Evolutionary conservation across 2,113 vertebrate genomes (phyloP), one percentile per base, ranked within the genome.

Genomic region (Saccopteryx leptura): DNA sequence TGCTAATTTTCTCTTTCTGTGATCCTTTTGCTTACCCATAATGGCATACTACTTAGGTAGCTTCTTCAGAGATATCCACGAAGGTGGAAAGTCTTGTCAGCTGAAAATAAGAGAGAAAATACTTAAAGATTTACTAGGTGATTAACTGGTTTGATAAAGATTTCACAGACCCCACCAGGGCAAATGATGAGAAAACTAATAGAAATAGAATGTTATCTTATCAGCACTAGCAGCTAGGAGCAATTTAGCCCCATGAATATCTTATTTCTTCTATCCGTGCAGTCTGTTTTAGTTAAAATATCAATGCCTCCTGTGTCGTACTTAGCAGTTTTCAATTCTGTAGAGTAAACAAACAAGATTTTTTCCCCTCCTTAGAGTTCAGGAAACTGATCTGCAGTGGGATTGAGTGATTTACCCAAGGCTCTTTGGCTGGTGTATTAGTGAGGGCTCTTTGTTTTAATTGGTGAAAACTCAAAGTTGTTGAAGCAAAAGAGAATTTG

Each of bases 131-230:
- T 96, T 61, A 79, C 71, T 88, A 88, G 76, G 28, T 33, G 76
- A 92, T 92, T 95, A 80, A 95, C 63, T 94, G 74, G 63, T 86
- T 95, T 94, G 89, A 74, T 97, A 95, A 97, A 91, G 93, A 96
- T 97, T 95, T 85, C 79, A 91, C 65, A 94, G 91, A 79, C 18
- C 60, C 26, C 50, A 69, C 52, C 21, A 65, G 81, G 76, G 72
- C 90, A 92, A 90, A 74, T 81, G 80, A 78, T 87, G 87, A 96
- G 80, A 96, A 96, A 74, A 94, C 90, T 71, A 76, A 79, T 76
- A 50, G 63, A 92, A 83, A 26, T 65, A 63, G 68, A 88, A 80
- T 71, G 71, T 81, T 96, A 79, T 88, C 85, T 94, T 92, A 92
- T 63, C 65, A 95, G 54, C 15, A 88, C 39, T 81, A 88, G 71